Percentiles rank a stretch among this genome's conserved stretches.
phyloP scores from a whole-genome alignment of 2,797 vertebrate genomes.

The Anableps anableps region DNA sequence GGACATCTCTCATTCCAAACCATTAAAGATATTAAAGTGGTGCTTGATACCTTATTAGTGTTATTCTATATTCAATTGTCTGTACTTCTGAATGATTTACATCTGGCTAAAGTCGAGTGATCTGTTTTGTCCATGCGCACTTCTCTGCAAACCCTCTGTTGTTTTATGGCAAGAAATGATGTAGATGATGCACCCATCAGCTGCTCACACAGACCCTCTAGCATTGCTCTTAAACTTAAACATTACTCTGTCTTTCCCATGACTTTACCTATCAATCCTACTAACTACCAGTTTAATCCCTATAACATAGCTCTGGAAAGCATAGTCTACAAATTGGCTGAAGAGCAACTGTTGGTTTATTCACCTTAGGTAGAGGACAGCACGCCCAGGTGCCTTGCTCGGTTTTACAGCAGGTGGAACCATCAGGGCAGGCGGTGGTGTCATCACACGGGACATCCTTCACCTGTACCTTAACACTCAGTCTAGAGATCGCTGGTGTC shows the following conservation, averaged over 20 bases:
- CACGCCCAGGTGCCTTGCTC: neutral
- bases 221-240: too few species aligned
- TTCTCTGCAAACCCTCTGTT: neutral
- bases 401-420: slow-evolving; percentile 21
- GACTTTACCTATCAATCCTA: neutral
- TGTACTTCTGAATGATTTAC: neutral
- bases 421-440: neutral
- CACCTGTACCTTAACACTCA: fast-evolving
- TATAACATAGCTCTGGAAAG: neutral
- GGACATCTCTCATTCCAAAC: neutral
- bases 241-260: too few species aligned
- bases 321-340: fast-evolving
- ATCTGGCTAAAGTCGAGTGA: too few species aligned
- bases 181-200: neutral
- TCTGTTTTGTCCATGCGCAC: too few species aligned
- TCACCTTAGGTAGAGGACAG: slow-evolving; percentile 18
- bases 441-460: neutral
- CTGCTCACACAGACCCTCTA: too few species aligned
- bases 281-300: neutral
- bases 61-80: neutral
- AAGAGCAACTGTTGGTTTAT: neutral
- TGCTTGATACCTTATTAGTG: neutral
- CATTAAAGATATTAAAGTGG: neutral
- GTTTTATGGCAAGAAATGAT: neutral
- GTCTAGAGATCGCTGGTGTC: neutral